These are phyloP conservation scores for Vesta saturnalis DNA, from an alignment of 2,888 invertebrate species.

Conservation along the genomic window DNA sequence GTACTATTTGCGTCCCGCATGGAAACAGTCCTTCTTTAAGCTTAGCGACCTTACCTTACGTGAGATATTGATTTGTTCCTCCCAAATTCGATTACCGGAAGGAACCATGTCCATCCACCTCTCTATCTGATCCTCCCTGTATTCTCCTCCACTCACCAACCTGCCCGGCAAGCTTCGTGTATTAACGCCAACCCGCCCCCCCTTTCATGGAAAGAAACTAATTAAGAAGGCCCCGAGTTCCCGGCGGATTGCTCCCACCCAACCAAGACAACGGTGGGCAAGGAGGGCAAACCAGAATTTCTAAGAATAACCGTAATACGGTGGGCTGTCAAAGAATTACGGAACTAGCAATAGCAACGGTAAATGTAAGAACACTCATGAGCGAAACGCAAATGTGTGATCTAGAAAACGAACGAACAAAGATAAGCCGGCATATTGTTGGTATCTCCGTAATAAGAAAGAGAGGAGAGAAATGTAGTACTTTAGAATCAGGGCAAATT, in stretches of 20 bases:
- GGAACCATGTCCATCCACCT: no score
- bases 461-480: constrained; percentile 6
- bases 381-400: no score
- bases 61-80: no score
- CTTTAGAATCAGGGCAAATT: constrained; percentile 1
- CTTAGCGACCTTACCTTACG: no score
- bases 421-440: constrained; percentile 7
- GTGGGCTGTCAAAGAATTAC: constrained; percentile 8
- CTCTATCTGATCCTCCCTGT: no score
- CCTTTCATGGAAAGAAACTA: background rate
- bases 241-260: background rate
- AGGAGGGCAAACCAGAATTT: background rate
- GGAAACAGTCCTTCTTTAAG: no score
- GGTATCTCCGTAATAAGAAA: constrained; percentile 10
- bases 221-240: background rate
- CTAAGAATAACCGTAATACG: constrained; percentile 6
- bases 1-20: no score
- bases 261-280: constrained; percentile 5
- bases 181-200: background rate
- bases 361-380: constrained; percentile 14
- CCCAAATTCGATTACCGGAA: no score
- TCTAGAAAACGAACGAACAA: constrained; percentile 8
- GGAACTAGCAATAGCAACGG: constrained; percentile 10
- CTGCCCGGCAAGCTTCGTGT: background rate
- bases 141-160: no score